Percentiles rank a stretch among this genome's conserved stretches.
These are phyloP conservation scores for Styela clava DNA, from an alignment of 23 tunicate genomes.

Conservation along the genomic window DNA sequence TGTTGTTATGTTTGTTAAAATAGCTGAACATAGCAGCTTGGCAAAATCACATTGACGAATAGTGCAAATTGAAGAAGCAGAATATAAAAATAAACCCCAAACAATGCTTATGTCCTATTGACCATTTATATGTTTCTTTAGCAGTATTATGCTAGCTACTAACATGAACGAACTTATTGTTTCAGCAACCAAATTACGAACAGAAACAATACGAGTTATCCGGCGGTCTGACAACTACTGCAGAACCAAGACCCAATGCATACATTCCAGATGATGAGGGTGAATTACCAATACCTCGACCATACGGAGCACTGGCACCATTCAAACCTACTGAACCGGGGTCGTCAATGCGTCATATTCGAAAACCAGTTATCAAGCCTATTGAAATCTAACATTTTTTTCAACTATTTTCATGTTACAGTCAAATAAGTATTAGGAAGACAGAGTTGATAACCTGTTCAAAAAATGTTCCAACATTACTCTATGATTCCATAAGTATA, in stretches of 20 bases:
- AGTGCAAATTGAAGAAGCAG: no score
- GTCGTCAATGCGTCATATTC: constrained; percentile 86
- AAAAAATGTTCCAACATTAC: no score
- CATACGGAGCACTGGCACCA: constrained; percentile 91
- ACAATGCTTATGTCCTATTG: no score
- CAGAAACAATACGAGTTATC: constrained; percentile 77
- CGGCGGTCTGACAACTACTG: constrained; percentile 74
- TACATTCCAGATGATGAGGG: constrained; percentile 91
- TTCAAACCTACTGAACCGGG: constrained; percentile 93
- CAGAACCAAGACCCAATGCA: constrained; percentile 96
- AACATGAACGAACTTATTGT: neutral
- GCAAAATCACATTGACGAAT: no score
- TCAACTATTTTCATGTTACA: neutral
- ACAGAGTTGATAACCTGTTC: no score
- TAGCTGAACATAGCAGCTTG: no score
- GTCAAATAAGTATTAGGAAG: no score
- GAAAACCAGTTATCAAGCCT: constrained; percentile 85
- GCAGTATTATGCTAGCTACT: no score
- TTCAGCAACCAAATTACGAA: constrained; percentile 54
- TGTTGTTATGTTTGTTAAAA: no score
- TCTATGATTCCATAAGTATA: no score
- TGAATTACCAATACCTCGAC: constrained; percentile 78
- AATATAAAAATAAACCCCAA: no score
- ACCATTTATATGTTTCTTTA: no score
- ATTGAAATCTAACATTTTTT: constrained; percentile 67